These are phyloP conservation scores for Pogonognathellus flavescens DNA, from an alignment of 1,140 invertebrate genomes.

Conservation along the genomic window DNA sequence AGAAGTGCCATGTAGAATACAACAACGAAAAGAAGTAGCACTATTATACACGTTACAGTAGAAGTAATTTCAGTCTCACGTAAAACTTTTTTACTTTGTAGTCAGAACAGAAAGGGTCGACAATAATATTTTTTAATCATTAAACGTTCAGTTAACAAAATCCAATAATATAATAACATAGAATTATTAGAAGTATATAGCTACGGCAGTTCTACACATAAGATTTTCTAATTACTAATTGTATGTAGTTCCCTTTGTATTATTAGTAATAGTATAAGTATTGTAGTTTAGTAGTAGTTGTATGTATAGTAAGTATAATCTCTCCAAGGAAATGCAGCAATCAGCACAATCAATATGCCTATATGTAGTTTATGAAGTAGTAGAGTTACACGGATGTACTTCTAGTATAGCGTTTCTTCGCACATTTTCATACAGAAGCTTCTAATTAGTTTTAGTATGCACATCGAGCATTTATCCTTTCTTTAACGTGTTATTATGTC, in stretches of 20 bases:
- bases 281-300: not conserved
- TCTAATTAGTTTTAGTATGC: slow-evolving; percentile 15
- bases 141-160: slow-evolving; percentile 36
- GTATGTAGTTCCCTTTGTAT: too few species aligned
- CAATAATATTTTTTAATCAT: slow-evolving; percentile 13
- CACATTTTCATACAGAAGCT: slow-evolving; percentile 8
- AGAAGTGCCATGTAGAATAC: too few species aligned
- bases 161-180: slow-evolving; percentile 13
- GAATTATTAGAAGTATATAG: too few species aligned
- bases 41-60: not conserved
- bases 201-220: not conserved
- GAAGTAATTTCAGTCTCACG: slow-evolving; percentile 48
- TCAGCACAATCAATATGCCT: slow-evolving; percentile 46
- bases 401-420: not conserved
- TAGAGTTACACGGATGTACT: too few species aligned
- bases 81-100: slow-evolving; percentile 38
- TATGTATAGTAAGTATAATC: slow-evolving; percentile 30
- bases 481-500: not conserved
- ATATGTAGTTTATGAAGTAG: not conserved
- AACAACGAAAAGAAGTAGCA: not conserved
- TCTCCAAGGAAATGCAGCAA: slow-evolving; percentile 32
- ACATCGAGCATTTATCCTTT: not conserved
- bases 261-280: too few species aligned
- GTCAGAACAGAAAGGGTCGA: not conserved
- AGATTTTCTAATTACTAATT: not conserved